phyloP scores from a whole-genome alignment of 2,113 vertebrate species.

The Eonycteris spelaea region DNA sequence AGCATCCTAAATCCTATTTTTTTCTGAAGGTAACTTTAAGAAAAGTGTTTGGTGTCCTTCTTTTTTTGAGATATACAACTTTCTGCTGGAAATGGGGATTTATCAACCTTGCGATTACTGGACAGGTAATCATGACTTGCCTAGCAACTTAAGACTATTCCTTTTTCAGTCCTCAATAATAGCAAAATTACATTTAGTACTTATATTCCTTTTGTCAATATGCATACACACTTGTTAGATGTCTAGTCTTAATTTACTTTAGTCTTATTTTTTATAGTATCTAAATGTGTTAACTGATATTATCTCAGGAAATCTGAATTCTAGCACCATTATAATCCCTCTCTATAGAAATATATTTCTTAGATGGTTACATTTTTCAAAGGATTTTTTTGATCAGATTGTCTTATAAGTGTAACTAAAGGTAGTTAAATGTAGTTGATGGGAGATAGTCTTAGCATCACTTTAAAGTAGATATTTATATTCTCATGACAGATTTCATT shows the following conservation, averaged over 20 bases:
- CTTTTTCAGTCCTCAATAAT: not conserved
- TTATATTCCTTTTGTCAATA: not conserved
- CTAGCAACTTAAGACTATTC: not conserved
- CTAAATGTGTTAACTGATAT: not conserved
- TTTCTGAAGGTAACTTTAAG: not conserved
- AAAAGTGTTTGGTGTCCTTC: not conserved
- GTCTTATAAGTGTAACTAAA: not conserved
- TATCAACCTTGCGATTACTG: not conserved
- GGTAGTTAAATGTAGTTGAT: not conserved
- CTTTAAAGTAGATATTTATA: not conserved
- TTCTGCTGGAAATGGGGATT: not conserved
- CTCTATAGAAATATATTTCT: not conserved
- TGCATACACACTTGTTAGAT: not conserved
- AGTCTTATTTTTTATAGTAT: not conserved
- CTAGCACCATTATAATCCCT: not conserved
- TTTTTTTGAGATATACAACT: not conserved
- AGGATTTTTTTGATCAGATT: not conserved
- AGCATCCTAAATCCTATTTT: not conserved
- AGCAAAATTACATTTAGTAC: not conserved
- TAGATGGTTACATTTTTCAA: not conserved
- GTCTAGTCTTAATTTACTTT: not conserved
- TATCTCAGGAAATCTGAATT: slow-evolving; percentile 17
- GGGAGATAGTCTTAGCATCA: not conserved
- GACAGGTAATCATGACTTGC: not conserved
- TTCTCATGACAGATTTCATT: not conserved